Evolutionary conservation across 2,113 vertebrate species (phyloP), one percentile per base, ranked within the genome.

Genomic region (Heterotilapia buettikoferi): DNA sequence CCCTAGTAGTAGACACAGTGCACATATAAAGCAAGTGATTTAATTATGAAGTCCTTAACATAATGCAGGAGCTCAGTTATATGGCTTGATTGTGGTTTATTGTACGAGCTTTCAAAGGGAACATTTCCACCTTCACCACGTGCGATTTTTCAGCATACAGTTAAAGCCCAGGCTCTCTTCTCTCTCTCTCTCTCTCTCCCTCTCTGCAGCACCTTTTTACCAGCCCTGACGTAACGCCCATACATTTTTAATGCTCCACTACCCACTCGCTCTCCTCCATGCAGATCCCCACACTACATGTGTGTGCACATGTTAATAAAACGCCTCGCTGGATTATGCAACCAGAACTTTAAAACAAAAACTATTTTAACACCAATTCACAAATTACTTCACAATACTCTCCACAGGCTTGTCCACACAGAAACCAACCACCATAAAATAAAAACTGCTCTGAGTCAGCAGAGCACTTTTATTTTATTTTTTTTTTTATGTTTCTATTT

Each of bases 161-260:
- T 85, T 84, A 83, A 80, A 88, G 54, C 33, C 36, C 83, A 53
- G 66, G 71, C 87, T 84, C 56, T 83, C 52, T 86, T 84, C 53
- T 89, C 80, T 87, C 91, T 56, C 50, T n/a, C 57, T 26, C 53
- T 26, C 56, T 53, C 53, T 26, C 56, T 85, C 56, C n/a, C n/a
- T 89, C 81, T 87, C 91, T 92, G 92, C 93, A 92, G 89, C 88
- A 87, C 68, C 73, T 76, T 92, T 93, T 89, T 84, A 93, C 88
- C 92, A 83, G 88, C 84, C 87, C 90, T 94, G 90, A 96, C 78
- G 86, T 94, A 92, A 92, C 73, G 78, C 50, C 43, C 92, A 95
- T 96, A 82, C 90, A 95, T 96, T 91, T 94, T 96, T 95, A 93
- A 96, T 94, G 90, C 54, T 82, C 68, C 79, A 59, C 88, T 82